Percentiles rank a stretch among this genome's conserved stretches.
phyloP scores from a whole-genome alignment of 2,797 vertebrate species.

The Pogonophryne albipinna region DNA sequence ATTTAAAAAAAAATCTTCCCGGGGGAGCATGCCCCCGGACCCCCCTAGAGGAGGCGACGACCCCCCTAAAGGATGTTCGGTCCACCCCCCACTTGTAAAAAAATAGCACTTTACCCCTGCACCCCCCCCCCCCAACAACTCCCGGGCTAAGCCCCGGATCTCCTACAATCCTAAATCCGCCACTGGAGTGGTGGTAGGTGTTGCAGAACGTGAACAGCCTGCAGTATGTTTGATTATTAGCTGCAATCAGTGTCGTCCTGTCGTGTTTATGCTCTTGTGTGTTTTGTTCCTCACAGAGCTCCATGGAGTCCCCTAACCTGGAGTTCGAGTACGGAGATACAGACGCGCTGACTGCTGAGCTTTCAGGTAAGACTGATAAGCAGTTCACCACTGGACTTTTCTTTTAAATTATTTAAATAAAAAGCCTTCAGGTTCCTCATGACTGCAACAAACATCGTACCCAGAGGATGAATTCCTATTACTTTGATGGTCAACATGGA shows the following conservation, averaged over 20 bases:
- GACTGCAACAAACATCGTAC: neutral
- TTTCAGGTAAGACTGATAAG: conserved; percentile 87
- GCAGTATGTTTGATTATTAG: conserved; percentile 36
- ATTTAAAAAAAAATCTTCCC: too few relatives aligned
- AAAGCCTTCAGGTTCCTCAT: neutral
- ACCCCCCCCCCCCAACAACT: too few relatives aligned
- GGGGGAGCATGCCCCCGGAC: too few relatives aligned
- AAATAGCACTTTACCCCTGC: too few relatives aligned
- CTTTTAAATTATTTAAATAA: neutral
- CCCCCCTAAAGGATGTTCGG: too few relatives aligned
- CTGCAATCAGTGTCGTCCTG: conserved; percentile 1
- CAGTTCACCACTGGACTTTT: neutral
- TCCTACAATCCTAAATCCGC: too few relatives aligned
- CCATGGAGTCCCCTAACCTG: conserved; percentile 94
- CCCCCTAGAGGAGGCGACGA: too few relatives aligned
- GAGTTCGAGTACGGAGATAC: conserved; percentile 95
- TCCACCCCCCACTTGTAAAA: too few relatives aligned
- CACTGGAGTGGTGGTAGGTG: conserved; percentile 41
- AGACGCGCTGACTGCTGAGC: conserved; percentile 86
- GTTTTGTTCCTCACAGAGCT: conserved; percentile 84
- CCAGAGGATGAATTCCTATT: neutral
- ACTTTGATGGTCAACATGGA: too few relatives aligned
- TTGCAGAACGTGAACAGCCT: conserved; percentile 29
- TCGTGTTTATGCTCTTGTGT: conserved; percentile 14
- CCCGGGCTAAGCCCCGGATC: too few relatives aligned